phyloP scores from a whole-genome alignment of 2,113 vertebrate species.

The Pituophis catenifer region DNA sequence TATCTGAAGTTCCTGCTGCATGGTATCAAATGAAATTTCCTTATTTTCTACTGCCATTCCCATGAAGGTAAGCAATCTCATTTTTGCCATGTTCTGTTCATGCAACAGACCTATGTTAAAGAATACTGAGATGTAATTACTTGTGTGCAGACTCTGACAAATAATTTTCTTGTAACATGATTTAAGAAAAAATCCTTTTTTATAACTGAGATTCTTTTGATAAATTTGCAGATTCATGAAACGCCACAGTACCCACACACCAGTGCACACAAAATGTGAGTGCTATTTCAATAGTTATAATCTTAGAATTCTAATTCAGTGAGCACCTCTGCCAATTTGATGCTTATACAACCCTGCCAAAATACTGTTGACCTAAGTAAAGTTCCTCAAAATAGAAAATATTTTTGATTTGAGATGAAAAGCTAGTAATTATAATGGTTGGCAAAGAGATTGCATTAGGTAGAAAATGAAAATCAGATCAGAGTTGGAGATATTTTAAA shows the following conservation, averaged over 20 bases:
- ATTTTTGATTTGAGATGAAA: neutral
- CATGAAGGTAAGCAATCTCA: slow-evolving; percentile 98
- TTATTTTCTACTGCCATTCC: slow-evolving; percentile 98
- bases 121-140: neutral
- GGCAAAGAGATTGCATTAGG: neutral
- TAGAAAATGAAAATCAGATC: neutral
- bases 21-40: slow-evolving; percentile 94
- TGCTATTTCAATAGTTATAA: neutral
- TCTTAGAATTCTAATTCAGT: neutral
- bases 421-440: neutral
- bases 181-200: neutral
- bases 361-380: neutral
- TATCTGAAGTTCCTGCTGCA: slow-evolving; percentile 96
- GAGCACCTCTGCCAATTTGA: neutral
- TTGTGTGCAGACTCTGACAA: neutral
- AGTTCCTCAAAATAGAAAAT: neutral
- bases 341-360: neutral
- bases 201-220: neutral
- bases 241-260: neutral
- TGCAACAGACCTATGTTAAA: slow-evolving; percentile 84
- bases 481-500: neutral
- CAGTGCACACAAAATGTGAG: neutral
- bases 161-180: neutral
- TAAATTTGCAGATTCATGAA: neutral
- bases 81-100: slow-evolving; percentile 96